A percentile compares a stretch with the other conserved stretches of the same genome.
These are phyloP conservation scores for Cantharis rustica DNA, from an alignment of 2,888 invertebrate species.

Conservation along the genomic window DNA sequence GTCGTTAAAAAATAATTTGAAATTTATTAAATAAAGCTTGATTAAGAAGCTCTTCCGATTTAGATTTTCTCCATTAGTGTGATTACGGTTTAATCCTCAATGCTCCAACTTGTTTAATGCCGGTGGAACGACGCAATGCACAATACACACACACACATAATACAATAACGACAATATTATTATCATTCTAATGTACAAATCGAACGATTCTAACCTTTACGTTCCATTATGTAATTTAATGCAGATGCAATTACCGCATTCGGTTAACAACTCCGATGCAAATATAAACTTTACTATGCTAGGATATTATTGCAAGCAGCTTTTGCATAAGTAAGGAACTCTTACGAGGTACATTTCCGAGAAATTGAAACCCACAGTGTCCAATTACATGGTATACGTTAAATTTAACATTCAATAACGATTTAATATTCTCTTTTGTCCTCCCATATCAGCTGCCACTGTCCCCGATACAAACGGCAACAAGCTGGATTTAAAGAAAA, in stretches of 20 bases:
- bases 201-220: slow-evolving; percentile 7
- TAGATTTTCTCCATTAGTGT: neutral
- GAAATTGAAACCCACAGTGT: no score
- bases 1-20: neutral
- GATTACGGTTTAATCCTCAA: neutral
- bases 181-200: neutral
- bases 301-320: neutral
- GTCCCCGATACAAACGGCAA: no score
- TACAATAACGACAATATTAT: neutral
- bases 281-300: neutral
- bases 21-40: neutral
- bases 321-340: no score
- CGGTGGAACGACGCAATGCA: neutral
- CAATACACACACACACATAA: neutral
- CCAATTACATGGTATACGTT: no score
- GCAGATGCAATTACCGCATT: neutral
- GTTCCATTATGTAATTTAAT: neutral
- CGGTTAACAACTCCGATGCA: neutral
- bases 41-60: neutral
- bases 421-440: no score
- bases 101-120: neutral
- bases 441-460: no score
- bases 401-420: no score
- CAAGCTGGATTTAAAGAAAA: no score
- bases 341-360: no score